These are phyloP conservation scores for Cabera pusaria DNA, from an alignment of 2,888 invertebrate genomes.

Conservation along the genomic window DNA sequence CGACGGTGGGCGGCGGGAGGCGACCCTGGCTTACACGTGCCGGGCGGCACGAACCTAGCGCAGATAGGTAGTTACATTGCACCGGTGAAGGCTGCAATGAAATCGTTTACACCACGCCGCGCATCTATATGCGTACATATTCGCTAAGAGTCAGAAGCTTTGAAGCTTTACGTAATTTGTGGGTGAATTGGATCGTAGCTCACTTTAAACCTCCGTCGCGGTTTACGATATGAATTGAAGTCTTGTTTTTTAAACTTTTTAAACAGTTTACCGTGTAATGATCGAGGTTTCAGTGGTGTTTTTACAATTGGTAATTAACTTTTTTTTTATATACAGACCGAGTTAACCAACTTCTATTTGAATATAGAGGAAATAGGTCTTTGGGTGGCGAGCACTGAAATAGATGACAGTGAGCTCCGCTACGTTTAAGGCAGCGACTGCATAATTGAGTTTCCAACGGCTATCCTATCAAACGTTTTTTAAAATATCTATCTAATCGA, in stretches of 20 bases:
- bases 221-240: slow-evolving; percentile 49
- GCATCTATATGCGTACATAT: slow-evolving; percentile 47
- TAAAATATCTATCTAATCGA: no score
- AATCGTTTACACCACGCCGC: slow-evolving; percentile 58
- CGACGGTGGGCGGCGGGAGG: slow-evolving; percentile 33
- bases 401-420: no score
- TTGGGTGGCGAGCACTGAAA: not conserved
- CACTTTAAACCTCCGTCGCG: slow-evolving; percentile 42
- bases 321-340: no score
- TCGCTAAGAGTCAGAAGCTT: slow-evolving; percentile 60
- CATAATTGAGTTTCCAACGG: no score
- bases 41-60: slow-evolving; percentile 36
- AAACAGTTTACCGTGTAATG: slow-evolving; percentile 1
- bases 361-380: no score
- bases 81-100: slow-evolving; percentile 67
- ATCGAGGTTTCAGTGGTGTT: not conserved
- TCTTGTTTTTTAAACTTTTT: slow-evolving; percentile 13
- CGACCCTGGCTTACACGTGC: slow-evolving; percentile 68
- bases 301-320: not conserved
- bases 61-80: slow-evolving; percentile 65
- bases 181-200: slow-evolving; percentile 65
- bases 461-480: no score
- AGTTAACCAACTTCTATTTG: no score
- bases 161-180: slow-evolving; percentile 75
- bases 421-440: no score